Evolutionary conservation across 2,113 vertebrate species (phyloP).

Genomic region (Melanotaenia duboulayi): DNA sequence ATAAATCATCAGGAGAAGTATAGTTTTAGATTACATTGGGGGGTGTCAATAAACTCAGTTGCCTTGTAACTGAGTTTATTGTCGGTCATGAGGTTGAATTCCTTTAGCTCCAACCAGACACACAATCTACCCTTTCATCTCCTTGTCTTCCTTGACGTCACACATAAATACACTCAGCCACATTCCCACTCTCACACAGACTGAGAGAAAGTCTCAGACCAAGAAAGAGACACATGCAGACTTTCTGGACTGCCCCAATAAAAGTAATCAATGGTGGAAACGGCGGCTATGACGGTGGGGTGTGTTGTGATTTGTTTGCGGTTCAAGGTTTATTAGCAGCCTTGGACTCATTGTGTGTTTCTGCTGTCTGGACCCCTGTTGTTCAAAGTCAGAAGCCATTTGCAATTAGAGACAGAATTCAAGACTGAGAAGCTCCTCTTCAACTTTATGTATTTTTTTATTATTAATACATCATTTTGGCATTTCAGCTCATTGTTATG

Average conservation of each 20-base stretch:
- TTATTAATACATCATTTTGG: not conserved
- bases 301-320: slow-evolving; percentile 53
- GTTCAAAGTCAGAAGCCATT: slow-evolving; percentile 60
- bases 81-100: slow-evolving; percentile 53
- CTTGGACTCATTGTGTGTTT: slow-evolving; percentile 75
- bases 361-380: slow-evolving; percentile 57
- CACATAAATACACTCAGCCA: slow-evolving; percentile 29
- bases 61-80: slow-evolving; percentile 44
- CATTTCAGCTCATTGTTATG: not conserved
- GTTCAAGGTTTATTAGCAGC: slow-evolving; percentile 80
- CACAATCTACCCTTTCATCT: slow-evolving; percentile 68
- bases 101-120: slow-evolving; percentile 54
- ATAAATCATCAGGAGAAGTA: not conserved
- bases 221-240: slow-evolving; percentile 52
- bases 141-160: slow-evolving; percentile 27
- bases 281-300: slow-evolving; percentile 39
- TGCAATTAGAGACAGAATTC: not conserved
- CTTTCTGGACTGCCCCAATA: slow-evolving; percentile 75
- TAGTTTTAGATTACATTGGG: not conserved
- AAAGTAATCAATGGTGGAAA: slow-evolving; percentile 64
- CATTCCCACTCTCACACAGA: slow-evolving; percentile 26
- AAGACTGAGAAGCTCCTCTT: not conserved
- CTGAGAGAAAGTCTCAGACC: slow-evolving; percentile 34
- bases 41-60: too few species aligned
- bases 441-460: not conserved